Percentiles rank a stretch among this genome's conserved stretches.
Evolutionary conservation across 2,113 vertebrate species (phyloP).

Genomic region (Notiomystis cincta): DNA sequence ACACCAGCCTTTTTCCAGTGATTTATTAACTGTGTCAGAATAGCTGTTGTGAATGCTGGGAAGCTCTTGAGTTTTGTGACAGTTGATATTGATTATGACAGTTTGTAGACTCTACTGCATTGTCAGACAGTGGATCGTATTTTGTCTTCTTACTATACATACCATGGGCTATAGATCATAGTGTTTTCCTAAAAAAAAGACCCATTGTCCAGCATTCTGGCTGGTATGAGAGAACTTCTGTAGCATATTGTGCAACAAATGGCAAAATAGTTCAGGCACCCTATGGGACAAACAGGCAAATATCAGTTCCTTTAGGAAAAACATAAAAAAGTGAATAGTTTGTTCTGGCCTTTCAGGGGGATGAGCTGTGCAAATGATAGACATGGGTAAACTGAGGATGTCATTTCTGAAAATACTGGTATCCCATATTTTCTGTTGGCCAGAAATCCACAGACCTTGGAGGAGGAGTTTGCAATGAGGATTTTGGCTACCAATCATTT

Average conservation of each 20-base stretch:
- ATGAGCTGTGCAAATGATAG: background rate
- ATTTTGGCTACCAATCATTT: background rate
- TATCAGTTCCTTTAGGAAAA: background rate
- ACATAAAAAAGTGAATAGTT: background rate
- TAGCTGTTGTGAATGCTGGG: constrained; percentile 61
- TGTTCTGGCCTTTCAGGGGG: background rate
- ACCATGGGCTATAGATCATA: constrained; percentile 51
- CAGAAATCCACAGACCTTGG: background rate
- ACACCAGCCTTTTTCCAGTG: constrained; percentile 49
- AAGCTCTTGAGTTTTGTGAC: constrained; percentile 58
- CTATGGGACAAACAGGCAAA: constrained; percentile 22
- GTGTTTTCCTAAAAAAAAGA: constrained; percentile 36
- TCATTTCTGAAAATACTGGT: background rate
- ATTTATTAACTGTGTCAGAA: constrained; percentile 73
- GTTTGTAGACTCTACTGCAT: constrained; percentile 48
- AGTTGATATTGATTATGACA: constrained; percentile 73
- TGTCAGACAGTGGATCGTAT: constrained; percentile 46
- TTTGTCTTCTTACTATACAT: constrained; percentile 60
- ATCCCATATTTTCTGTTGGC: background rate
- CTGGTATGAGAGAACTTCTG: constrained; percentile 19
- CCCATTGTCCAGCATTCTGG: constrained; percentile 14
- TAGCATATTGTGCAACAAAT: constrained; percentile 34
- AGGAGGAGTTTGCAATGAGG: background rate
- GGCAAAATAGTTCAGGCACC: constrained; percentile 19
- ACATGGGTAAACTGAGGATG: background rate